A percentile compares a stretch with the other conserved stretches of the same genome.
phyloP scores from a whole-genome alignment of 2,797 vertebrate species.

The Todus mexicanus region DNA sequence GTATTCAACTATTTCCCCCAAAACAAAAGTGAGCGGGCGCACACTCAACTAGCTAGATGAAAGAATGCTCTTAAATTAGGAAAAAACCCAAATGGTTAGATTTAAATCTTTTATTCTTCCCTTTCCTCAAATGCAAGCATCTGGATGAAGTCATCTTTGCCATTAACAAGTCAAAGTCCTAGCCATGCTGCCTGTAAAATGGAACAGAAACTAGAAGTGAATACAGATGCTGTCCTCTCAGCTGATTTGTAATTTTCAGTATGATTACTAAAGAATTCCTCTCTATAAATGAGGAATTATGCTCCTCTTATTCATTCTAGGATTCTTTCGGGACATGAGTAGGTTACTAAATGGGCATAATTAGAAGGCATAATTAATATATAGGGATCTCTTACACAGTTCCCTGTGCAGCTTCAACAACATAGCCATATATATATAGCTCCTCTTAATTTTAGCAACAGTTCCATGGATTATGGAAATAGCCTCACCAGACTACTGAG shows the following conservation, averaged over 20 bases:
- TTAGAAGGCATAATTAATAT: slow-evolving; percentile 8
- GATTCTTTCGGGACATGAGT: neutral
- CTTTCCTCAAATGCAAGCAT: neutral
- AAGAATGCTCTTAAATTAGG: neutral
- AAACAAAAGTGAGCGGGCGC: neutral
- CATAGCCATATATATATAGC: neutral
- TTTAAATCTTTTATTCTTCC: neutral
- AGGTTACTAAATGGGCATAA: slow-evolving; percentile 2
- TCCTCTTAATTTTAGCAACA: neutral
- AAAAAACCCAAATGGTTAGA: neutral
- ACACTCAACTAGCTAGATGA: neutral
- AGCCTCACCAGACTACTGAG: neutral
- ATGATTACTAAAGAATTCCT: neutral
- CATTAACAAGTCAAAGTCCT: neutral
- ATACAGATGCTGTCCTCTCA: neutral
- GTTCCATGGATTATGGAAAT: neutral
- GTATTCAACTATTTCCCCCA: neutral
- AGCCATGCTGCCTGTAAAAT: neutral
- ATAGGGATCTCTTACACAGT: neutral
- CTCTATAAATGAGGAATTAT: neutral
- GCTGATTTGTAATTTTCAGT: neutral
- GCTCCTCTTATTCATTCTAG: neutral
- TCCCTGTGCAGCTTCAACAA: neutral
- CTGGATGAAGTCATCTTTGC: neutral
- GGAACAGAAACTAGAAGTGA: neutral